Conservation (phyloP, 1,140 invertebrate genomes). For the Drosophila jambulina region DNA sequence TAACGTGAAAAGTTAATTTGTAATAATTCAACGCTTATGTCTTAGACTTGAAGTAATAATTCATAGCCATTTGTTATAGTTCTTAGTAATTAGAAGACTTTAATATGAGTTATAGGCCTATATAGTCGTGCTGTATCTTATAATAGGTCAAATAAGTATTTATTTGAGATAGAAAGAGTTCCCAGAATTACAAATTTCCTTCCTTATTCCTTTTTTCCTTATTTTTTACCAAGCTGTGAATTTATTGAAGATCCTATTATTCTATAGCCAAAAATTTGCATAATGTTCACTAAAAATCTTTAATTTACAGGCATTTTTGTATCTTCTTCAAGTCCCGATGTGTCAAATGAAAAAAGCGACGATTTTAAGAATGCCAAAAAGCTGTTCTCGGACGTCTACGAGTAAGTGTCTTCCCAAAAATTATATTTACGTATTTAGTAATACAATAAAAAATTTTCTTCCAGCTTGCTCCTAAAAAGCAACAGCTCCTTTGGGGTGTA, state of each 20-base stretch:
- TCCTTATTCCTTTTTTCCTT: too few species aligned
- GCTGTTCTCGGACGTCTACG: slow-evolving; percentile 73
- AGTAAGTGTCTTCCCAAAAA: slow-evolving; percentile 45
- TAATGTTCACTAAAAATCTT: neutral
- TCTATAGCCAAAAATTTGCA: neutral
- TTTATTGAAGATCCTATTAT: too few species aligned
- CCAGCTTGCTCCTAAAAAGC: slow-evolving; percentile 67
- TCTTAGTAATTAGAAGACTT: neutral
- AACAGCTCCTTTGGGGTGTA: slow-evolving; percentile 67
- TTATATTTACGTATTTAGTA: neutral
- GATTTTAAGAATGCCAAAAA: slow-evolving; percentile 77
- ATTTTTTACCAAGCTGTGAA: too few species aligned
- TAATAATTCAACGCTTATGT: neutral
- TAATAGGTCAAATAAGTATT: too few species aligned
- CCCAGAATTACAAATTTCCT: neutral
- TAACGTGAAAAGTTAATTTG: neutral
- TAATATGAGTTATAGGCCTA: neutral
- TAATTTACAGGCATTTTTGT: slow-evolving; percentile 73
- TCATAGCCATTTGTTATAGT: too few species aligned
- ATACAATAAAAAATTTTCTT: neutral
- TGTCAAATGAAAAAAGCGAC: slow-evolving; percentile 58
- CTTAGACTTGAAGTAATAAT: neutral
- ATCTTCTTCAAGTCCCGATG: slow-evolving; percentile 51
- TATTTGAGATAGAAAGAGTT: neutral
- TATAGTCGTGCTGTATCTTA: neutral